phyloP scores from a whole-genome alignment of 2,113 vertebrate species.

The Phoxinus phoxinus region DNA sequence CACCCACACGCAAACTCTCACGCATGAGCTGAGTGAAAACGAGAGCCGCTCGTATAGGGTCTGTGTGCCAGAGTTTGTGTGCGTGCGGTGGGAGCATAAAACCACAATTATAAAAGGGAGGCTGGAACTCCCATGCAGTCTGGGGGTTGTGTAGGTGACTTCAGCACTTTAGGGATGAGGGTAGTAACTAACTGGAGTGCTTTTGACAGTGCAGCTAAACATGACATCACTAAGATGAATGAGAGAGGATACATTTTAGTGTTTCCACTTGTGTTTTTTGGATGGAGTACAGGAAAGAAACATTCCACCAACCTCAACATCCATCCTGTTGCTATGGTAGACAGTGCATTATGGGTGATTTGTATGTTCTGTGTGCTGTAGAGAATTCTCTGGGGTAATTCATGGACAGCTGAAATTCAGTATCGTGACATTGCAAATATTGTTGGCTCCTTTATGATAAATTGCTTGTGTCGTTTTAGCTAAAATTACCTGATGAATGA shows the following conservation, averaged over 20 bases:
- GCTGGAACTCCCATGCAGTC: not conserved
- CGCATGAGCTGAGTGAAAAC: not conserved
- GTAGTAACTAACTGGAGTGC: slow-evolving; percentile 9
- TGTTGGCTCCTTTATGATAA: not conserved
- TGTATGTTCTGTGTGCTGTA: not conserved
- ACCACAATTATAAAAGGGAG: slow-evolving; percentile 23
- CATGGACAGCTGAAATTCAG: not conserved
- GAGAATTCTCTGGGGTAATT: slow-evolving; percentile 2
- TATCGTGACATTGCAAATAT: not conserved
- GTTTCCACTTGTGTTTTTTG: slow-evolving; percentile 9
- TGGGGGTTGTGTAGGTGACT: slow-evolving; percentile 17
- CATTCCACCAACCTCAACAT: slow-evolving; percentile 2
- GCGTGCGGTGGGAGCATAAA: slow-evolving; percentile 27
- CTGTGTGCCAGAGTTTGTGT: slow-evolving; percentile 4
- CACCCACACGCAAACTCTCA: slow-evolving; percentile 4
- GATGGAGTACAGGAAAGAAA: not conserved
- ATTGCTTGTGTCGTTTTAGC: not conserved
- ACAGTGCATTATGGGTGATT: slow-evolving; percentile 8
- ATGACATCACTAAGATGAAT: slow-evolving; percentile 24
- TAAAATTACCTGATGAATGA: not conserved
- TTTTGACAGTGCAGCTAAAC: not conserved
- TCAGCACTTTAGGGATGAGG: not conserved
- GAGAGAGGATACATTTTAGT: slow-evolving; percentile 2
- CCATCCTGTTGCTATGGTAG: not conserved
- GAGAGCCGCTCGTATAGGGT: not conserved